Evolutionary conservation across 37 sponge, comb jelly and placozoan genomes (phyloP).

Genomic region (Chondrosia reniformis): DNA sequence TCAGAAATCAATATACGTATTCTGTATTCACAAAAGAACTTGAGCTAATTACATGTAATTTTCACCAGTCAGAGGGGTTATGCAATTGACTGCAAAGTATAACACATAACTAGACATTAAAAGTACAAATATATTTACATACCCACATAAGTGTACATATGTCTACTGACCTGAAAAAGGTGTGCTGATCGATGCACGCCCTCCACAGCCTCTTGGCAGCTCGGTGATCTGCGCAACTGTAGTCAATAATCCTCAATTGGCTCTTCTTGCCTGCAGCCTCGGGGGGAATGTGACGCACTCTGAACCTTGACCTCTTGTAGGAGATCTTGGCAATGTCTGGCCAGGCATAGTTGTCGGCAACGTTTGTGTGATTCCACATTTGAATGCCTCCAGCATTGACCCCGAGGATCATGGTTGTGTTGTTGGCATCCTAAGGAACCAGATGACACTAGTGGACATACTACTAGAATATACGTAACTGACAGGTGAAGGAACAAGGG

Average conservation of each 20-base stretch:
- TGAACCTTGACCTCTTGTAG: constrained; percentile 58
- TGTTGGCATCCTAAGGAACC: background rate
- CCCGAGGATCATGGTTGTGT: background rate
- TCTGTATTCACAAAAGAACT: too few relatives aligned
- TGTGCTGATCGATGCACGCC: constrained; percentile 81
- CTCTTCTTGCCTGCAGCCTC: background rate
- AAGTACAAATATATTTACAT: background rate
- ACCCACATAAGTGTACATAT: too few relatives aligned
- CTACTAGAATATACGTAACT: too few relatives aligned
- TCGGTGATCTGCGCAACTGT: constrained; percentile 32
- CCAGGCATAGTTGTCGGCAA: constrained; percentile 27
- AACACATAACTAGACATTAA: background rate
- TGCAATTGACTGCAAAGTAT: too few relatives aligned
- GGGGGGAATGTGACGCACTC: constrained; percentile 36
- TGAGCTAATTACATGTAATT: too few relatives aligned
- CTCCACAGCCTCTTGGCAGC: constrained; percentile 75
- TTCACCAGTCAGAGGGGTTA: too few relatives aligned
- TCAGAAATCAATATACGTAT: too few relatives aligned
- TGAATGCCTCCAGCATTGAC: constrained; percentile 6
- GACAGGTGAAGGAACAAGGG: too few relatives aligned
- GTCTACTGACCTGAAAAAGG: constrained; percentile 88
- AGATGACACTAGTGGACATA: too few relatives aligned
- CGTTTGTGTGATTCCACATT: constrained; percentile 26
- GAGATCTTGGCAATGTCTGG: constrained; percentile 65
- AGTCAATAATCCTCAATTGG: background rate